Evolutionary conservation across 2,888 invertebrate species (phyloP).

Genomic region (Chelonus formosanus): DNA sequence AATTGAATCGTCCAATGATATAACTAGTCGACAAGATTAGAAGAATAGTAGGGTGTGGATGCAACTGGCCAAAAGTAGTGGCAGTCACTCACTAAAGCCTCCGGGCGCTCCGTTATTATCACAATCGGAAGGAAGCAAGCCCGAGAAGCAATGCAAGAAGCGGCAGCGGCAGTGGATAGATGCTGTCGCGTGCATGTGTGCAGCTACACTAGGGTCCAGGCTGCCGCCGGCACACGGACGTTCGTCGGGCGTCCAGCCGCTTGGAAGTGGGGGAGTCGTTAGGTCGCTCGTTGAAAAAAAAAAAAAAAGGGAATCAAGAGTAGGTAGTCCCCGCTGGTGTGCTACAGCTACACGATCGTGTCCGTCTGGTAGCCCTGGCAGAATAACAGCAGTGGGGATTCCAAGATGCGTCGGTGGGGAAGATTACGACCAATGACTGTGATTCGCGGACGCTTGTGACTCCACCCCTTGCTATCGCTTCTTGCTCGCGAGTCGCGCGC

Average conservation of each 20-base stretch:
- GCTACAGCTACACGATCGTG: slow-evolving; percentile 39
- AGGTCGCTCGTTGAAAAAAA: slow-evolving; percentile 37
- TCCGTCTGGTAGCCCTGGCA: slow-evolving; percentile 49
- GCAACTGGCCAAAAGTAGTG: slow-evolving; percentile 41
- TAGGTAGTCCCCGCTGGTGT: slow-evolving; percentile 42
- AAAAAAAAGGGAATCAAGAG: slow-evolving; percentile 40
- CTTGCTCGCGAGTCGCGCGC: slow-evolving; percentile 19
- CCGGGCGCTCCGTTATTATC: slow-evolving; percentile 47
- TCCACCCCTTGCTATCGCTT: slow-evolving; percentile 51
- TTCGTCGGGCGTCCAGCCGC: slow-evolving; percentile 45
- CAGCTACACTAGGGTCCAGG: slow-evolving; percentile 62
- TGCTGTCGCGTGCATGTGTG: slow-evolving; percentile 64
- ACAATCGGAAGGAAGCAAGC: slow-evolving; percentile 47
- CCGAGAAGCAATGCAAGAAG: slow-evolving; percentile 17
- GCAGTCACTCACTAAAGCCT: slow-evolving; percentile 46
- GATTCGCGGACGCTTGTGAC: slow-evolving; percentile 54
- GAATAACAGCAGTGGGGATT: slow-evolving; percentile 57
- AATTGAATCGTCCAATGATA: background rate
- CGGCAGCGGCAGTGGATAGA: slow-evolving; percentile 51
- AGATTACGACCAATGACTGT: slow-evolving; percentile 60
- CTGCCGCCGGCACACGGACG: slow-evolving; percentile 56
- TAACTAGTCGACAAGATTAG: background rate
- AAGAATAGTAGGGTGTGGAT: slow-evolving; percentile 32
- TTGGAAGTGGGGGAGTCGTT: slow-evolving; percentile 59
- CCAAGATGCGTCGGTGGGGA: slow-evolving; percentile 60